Evolutionary conservation across 1,140 invertebrate species (phyloP), one percentile per base, ranked within the genome.

Genomic region (Zaprionus inermis): DNA sequence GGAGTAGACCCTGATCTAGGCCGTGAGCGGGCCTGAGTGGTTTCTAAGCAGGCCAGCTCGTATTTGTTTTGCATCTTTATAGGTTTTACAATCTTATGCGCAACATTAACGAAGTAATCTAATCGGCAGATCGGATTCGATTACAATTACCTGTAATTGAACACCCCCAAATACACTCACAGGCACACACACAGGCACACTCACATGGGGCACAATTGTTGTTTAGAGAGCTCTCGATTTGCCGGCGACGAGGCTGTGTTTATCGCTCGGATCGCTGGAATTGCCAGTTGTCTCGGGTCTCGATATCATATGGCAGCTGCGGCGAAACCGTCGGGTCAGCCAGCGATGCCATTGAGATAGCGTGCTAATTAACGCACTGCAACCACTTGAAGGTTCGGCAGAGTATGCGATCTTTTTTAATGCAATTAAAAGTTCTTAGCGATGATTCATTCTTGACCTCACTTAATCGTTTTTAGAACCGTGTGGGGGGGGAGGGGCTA

Each of bases 301-400:
- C 28, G 51, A 52, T 22, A 60, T 74, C 72, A 70, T 70, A 30
- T 74, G 38, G 18, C 52, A 74, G 67, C 58, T 74, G 56, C 51
- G 52, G 22, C 12, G 38, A 36, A 56, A 49, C 20, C 14, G 36
- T n/a, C 38, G 68, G 59, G 60, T 75, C 58, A 63, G 14, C 38
- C 38, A 36, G 36, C 54, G 12, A 38, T 36, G 67, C 59, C 36
- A 52, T 58, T 28, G 34, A 57, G 65, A 70, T 64, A 30, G 18
- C 16, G 46, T 46, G 36, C 24, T 44, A 70, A 71, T 75, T 74
- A 74, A 74, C 68, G 52, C 16, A n/a, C n/a, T 44, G 18, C 34
- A 57, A 38, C 16, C n/a, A 28, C 6, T 28, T 32, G 30, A 32
- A 44, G 38, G 16, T 44, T 16, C 38, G 2, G 16, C n/a, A 41